A percentile compares a stretch with the other conserved stretches of the same genome.
Conservation (phyloP, 1,140 invertebrate species). For the Brachystomella parvula region DNA sequence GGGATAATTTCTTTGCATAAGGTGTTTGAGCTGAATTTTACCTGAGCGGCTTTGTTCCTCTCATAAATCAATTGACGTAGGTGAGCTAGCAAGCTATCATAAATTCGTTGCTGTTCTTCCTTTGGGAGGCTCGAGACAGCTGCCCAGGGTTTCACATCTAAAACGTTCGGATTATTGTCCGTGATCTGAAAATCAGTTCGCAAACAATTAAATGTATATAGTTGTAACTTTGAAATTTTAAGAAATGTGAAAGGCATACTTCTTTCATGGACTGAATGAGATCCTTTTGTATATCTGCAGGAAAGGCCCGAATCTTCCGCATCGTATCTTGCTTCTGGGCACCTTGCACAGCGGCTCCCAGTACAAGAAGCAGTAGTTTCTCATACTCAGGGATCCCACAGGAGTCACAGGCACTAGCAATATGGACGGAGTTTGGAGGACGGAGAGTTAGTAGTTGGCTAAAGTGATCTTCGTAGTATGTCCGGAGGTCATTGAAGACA, state of each 20-base stretch:
- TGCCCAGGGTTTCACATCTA: conserved; percentile 32
- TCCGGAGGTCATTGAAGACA: conserved; percentile 28
- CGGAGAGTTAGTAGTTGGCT: conserved; percentile 30
- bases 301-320: conserved; percentile 29
- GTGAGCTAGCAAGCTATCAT: conserved; percentile 25
- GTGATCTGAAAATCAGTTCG: conserved; percentile 22
- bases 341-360: conserved; percentile 35
- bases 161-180: conserved; percentile 31
- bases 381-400: conserved; percentile 33
- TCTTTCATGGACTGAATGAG: conserved; percentile 31
- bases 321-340: conserved; percentile 28
- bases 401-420: conserved; percentile 27
- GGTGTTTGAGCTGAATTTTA: conserved; percentile 4
- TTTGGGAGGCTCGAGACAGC: conserved; percentile 19
- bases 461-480: conserved; percentile 34
- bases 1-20: neutral
- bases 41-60: conserved; percentile 31
- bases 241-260: conserved; percentile 8
- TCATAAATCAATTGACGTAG: conserved; percentile 28
- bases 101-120: conserved; percentile 32
- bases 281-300: conserved; percentile 27
- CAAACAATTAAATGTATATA: neutral
- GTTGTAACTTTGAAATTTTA: neutral
- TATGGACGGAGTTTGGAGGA: conserved; percentile 35
- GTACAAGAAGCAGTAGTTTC: conserved; percentile 30